Evolutionary conservation across 2,113 vertebrate species (phyloP).

Genomic region (Elephantulus edwardii): DNA sequence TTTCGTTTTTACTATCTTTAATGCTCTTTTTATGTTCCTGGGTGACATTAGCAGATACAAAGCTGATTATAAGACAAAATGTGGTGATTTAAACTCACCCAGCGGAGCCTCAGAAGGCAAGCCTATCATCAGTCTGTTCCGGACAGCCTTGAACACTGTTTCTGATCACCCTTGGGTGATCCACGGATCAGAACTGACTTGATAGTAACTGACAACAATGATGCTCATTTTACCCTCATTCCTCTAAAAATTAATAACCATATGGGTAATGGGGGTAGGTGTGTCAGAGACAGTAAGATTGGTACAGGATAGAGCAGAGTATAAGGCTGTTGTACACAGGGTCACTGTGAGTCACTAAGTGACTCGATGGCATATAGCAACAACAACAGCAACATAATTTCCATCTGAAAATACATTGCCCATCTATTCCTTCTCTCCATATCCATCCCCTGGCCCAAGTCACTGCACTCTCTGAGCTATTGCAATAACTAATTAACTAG

Average conservation of each 20-base stretch:
- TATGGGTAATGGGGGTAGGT: no score
- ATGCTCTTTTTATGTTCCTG: background rate
- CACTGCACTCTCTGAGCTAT: background rate
- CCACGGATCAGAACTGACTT: no score
- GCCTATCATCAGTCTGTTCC: background rate
- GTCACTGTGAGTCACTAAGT: no score
- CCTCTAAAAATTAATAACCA: conserved; percentile 3
- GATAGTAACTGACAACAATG: background rate
- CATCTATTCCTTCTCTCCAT: background rate
- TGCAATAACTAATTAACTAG: background rate
- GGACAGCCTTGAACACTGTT: background rate
- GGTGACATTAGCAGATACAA: background rate
- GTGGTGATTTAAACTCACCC: background rate
- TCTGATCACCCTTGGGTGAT: background rate
- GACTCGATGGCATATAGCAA: no score
- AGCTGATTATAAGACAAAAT: background rate
- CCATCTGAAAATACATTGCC: background rate
- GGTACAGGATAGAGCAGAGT: no score
- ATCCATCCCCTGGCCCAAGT: background rate
- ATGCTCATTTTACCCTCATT: background rate
- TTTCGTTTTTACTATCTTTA: background rate
- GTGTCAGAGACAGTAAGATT: no score
- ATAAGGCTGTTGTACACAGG: no score
- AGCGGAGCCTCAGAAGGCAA: background rate
- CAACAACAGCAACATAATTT: background rate